Evolutionary conservation across 2,888 invertebrate species (phyloP).

Genomic region (Tenthredo amoena): DNA sequence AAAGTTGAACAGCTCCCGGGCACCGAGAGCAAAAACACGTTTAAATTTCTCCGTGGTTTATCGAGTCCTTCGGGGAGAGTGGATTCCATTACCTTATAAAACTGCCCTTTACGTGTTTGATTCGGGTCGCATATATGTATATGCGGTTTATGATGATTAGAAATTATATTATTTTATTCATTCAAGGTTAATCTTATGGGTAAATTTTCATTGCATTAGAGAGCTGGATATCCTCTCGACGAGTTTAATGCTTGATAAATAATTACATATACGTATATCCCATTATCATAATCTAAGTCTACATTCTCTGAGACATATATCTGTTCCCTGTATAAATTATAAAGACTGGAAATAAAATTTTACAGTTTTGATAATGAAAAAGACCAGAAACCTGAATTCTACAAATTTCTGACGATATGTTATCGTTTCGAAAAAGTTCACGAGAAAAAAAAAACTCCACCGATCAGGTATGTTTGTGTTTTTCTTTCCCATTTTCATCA

Average conservation of each 20-base stretch:
- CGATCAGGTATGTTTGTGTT: no score
- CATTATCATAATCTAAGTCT: background rate
- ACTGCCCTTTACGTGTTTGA: background rate
- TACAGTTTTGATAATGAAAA: background rate
- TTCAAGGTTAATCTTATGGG: background rate
- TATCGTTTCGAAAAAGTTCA: no score
- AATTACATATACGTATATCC: background rate
- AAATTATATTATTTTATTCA: constrained; percentile 4
- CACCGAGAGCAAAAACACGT: background rate
- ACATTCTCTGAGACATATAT: background rate
- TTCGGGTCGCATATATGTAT: background rate
- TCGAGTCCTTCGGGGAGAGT: constrained; percentile 1
- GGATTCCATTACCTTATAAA: constrained; percentile 40
- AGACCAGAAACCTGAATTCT: no score
- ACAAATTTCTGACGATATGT: no score
- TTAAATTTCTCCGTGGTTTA: constrained; percentile 15
- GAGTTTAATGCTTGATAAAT: background rate
- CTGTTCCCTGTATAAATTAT: background rate
- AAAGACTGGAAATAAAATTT: background rate
- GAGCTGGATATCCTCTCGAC: background rate
- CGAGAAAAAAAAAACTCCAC: no score
- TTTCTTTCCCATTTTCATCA: no score
- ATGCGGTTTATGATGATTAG: background rate
- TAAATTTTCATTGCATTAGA: background rate
- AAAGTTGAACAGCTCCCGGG: constrained; percentile 10